Evolutionary conservation across 2,888 invertebrate genomes (phyloP).

Genomic region (Anthoptus insignis): DNA sequence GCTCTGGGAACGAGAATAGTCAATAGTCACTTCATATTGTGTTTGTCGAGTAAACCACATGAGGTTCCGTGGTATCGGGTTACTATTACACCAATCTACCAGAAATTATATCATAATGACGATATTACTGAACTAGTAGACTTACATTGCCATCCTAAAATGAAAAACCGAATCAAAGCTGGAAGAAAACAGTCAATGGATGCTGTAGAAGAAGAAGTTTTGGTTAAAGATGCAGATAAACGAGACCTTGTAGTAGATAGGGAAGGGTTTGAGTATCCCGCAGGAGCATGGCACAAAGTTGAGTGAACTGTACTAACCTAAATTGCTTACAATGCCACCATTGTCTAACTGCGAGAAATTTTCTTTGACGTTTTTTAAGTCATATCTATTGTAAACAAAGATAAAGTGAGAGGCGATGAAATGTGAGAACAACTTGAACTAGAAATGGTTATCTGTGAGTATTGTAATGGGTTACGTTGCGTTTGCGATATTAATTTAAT

Average conservation of each 20-base stretch:
- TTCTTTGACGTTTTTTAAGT: slow-evolving; percentile 62
- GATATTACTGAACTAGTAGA: background rate
- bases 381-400: slow-evolving; percentile 65
- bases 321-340: slow-evolving; percentile 76
- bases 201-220: slow-evolving; percentile 33
- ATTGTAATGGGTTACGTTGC: slow-evolving; percentile 39
- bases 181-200: slow-evolving; percentile 55
- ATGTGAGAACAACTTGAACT: slow-evolving; percentile 47
- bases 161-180: background rate
- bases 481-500: slow-evolving; percentile 31
- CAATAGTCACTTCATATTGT: slow-evolving; percentile 86
- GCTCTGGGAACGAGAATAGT: slow-evolving; percentile 81
- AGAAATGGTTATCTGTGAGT: slow-evolving; percentile 43
- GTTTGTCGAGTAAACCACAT: slow-evolving; percentile 82
- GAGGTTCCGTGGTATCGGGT: slow-evolving; percentile 78
- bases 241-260: slow-evolving; percentile 53
- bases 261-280: slow-evolving; percentile 73
- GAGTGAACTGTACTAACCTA: slow-evolving; percentile 82
- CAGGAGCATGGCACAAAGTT: slow-evolving; percentile 76
- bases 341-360: slow-evolving; percentile 71
- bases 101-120: slow-evolving; percentile 39
- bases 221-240: slow-evolving; percentile 34
- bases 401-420: slow-evolving; percentile 50
- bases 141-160: slow-evolving; percentile 53
- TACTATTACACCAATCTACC: slow-evolving; percentile 59